A percentile compares a stretch with the other conserved stretches of the same genome.
These are phyloP conservation scores for Acrossocheilus fasciatus DNA, from an alignment of 2,797 vertebrate genomes.

Conservation along the genomic window DNA sequence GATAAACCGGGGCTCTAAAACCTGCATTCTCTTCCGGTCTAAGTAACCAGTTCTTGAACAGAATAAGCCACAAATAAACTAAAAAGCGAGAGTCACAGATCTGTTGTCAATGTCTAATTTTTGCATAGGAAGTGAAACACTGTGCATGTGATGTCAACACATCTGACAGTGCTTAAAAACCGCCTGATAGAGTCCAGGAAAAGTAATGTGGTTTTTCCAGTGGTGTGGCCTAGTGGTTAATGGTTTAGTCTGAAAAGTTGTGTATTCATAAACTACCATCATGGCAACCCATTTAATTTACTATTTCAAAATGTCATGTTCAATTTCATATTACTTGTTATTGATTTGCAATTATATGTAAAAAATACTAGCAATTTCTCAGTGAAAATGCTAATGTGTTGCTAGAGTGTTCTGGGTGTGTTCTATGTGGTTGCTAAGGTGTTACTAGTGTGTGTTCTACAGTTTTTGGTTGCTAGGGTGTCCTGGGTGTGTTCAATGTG, in stretches of 20 bases:
- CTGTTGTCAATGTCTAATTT: not conserved
- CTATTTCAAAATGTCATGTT: no score
- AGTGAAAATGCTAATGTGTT: no score
- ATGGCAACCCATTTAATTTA: not conserved
- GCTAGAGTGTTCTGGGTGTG: not conserved
- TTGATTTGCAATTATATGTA: no score
- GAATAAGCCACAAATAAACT: not conserved
- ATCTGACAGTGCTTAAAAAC: slow-evolving; percentile 1
- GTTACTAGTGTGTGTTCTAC: not conserved
- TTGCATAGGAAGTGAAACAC: not conserved
- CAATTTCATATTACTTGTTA: no score
- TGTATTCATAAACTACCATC: not conserved
- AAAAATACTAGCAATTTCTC: no score
- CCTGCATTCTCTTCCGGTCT: not conserved
- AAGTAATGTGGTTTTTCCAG: not conserved
- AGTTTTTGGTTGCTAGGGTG: no score
- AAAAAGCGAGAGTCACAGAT: not conserved
- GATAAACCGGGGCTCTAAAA: not conserved
- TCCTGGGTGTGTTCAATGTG: no score
- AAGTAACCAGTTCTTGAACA: not conserved
- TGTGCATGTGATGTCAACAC: not conserved
- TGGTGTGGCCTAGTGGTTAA: not conserved
- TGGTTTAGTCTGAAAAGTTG: not conserved
- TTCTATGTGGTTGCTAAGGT: no score
- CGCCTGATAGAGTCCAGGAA: not conserved